Evolutionary conservation across 2,113 vertebrate species (phyloP), one percentile per base, ranked within the genome.

Genomic region (Syrmaticus mikado): DNA sequence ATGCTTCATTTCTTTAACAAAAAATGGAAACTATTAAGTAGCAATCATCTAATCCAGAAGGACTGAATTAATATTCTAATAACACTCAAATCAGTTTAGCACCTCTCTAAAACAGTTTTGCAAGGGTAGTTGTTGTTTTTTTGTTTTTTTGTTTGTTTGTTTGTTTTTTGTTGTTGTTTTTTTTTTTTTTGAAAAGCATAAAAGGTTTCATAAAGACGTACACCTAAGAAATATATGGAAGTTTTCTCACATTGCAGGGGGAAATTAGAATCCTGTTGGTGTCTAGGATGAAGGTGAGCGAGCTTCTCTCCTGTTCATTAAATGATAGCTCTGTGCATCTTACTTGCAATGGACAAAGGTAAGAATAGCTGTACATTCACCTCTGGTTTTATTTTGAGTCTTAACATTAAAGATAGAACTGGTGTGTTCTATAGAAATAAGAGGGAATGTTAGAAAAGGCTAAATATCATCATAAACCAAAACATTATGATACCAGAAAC

Each of bases 381-480:
- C 32, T 57, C 25, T 93, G 58, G 65, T 92, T 97, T 95, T 84
- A 94, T 46, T 52, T 68, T 90, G 57, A 95, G 60, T 86, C 82
- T 97, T 89, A 95, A 89, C 88, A 97, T 87, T 96, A 93, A 96
- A 96, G 96, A 86, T 41, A 92, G 92, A 94, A 48, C 94, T 95
- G 93, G 89, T 94, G 97, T 97, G 89, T 97, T 96, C 95, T 95
- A 92, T 96, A 96, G 94, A 97, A 98, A 97, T 97, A 97, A 97
- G 97, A 90, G 94, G 78, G 85, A 96, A 96, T 95, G 87, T 86
- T 97, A 91, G 90, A 94, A 96, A 96, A 95, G 96, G 91, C 95
- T 96, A 96, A 98, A 97, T 97, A 97, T 97, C 92, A 28, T 97
- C 97, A 96, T 98, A 97, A 98, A 97, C 96, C 97, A 97, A 97